A percentile compares a stretch with the other conserved stretches of the same genome.
Conservation (phyloP, 2,113 vertebrate species). For the Saccopteryx leptura region DNA sequence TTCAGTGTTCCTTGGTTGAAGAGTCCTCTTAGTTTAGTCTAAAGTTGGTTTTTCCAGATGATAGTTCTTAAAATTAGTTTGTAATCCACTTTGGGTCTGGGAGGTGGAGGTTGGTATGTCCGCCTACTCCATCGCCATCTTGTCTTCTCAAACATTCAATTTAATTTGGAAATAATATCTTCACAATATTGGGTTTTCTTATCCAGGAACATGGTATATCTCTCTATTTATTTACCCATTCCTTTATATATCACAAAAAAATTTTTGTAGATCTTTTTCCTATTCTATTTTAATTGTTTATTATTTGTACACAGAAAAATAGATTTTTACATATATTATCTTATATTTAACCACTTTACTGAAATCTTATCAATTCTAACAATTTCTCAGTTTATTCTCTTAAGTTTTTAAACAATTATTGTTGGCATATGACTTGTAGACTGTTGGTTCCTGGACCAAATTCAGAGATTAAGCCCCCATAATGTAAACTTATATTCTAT, state of each 20-base stretch:
- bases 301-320: conserved; percentile 8
- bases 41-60: no score
- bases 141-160: conserved; percentile 27
- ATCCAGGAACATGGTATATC: not conserved
- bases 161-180: conserved; percentile 27
- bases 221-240: conserved; percentile 6
- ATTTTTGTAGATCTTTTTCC: conserved; percentile 7
- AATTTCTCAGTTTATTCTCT: not conserved
- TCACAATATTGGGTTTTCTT: not conserved
- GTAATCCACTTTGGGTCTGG: no score
- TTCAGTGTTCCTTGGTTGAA: no score
- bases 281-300: not conserved
- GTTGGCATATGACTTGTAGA: conserved; percentile 9
- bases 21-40: no score
- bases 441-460: not conserved
- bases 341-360: conserved; percentile 6
- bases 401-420: conserved; percentile 41
- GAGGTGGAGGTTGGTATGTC: no score
- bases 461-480: conserved; percentile 43
- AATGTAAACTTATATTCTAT: conserved; percentile 32
- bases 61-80: no score
- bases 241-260: not conserved
- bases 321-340: conserved; percentile 17
- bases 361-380: conserved; percentile 37
- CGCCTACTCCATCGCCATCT: no score